Evolutionary conservation across 2,113 vertebrate genomes (phyloP).

Genomic region (Mungos mungo): DNA sequence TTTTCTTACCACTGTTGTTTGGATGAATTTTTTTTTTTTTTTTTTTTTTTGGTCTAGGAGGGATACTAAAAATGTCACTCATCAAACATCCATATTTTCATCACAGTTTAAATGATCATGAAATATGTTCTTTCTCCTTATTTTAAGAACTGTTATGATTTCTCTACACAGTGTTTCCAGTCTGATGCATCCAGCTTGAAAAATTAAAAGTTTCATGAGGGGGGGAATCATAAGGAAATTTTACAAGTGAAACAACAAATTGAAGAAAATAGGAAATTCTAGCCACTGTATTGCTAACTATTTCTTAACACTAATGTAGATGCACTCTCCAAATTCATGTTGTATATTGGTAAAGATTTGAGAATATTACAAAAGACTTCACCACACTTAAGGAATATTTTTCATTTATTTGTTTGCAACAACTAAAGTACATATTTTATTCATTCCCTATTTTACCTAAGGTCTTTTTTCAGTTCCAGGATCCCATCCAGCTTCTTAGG

Average conservation of each 20-base stretch:
- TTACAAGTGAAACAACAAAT: neutral
- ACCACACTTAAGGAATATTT: neutral
- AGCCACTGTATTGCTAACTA: neutral
- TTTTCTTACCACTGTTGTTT: neutral
- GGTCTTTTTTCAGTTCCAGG: neutral
- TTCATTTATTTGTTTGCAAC: neutral
- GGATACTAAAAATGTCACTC: conserved; percentile 20
- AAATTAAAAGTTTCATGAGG: neutral
- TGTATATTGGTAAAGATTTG: neutral
- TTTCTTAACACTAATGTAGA: neutral
- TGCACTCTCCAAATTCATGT: neutral
- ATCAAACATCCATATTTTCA: conserved; percentile 22
- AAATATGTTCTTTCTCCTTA: neutral
- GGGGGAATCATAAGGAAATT: neutral
- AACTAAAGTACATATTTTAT: neutral
- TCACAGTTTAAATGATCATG: neutral
- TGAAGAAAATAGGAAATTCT: neutral
- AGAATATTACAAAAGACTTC: neutral
- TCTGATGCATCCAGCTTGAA: neutral
- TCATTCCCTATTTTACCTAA: neutral
- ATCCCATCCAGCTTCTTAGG: neutral
- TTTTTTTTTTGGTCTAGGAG: neutral
- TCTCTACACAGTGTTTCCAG: neutral
- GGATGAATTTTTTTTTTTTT: neutral
- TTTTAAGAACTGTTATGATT: neutral